A percentile compares a stretch with the other conserved stretches of the same genome.
Evolutionary conservation across 2,888 invertebrate genomes (phyloP).

Genomic region (Napeogenes inachia): DNA sequence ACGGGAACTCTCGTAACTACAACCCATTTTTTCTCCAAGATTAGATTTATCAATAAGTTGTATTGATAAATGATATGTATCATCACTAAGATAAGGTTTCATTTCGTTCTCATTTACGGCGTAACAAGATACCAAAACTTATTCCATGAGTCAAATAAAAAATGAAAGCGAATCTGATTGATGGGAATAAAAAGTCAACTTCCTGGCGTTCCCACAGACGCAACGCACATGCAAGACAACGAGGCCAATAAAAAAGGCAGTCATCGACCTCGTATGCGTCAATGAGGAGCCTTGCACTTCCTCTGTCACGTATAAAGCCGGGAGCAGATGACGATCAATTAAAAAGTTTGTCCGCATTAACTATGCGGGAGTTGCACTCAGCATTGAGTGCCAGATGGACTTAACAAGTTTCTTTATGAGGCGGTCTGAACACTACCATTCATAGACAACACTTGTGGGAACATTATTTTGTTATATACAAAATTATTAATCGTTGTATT

Average conservation of each 20-base stretch:
- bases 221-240: constrained; percentile 48
- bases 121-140: background rate
- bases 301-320: constrained; percentile 52
- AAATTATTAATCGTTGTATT: background rate
- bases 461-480: constrained; percentile 8
- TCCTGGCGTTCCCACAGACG: constrained; percentile 66
- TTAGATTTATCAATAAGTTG: no score
- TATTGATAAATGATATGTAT: no score
- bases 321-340: constrained; percentile 73
- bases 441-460: constrained; percentile 17
- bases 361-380: constrained; percentile 63
- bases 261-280: constrained; percentile 73
- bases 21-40: no score
- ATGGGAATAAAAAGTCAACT: constrained; percentile 36
- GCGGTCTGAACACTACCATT: constrained; percentile 21
- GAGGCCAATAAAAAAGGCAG: constrained; percentile 61
- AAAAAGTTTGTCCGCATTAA: constrained; percentile 72
- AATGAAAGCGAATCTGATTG: constrained; percentile 29
- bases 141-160: constrained; percentile 19
- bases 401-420: constrained; percentile 52
- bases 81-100: no score
- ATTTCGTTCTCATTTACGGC: background rate
- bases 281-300: constrained; percentile 55
- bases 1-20: no score
- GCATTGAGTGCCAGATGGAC: constrained; percentile 66